These are phyloP conservation scores for Emberiza fucata DNA, from an alignment of 2,113 vertebrate species.

Conservation along the genomic window DNA sequence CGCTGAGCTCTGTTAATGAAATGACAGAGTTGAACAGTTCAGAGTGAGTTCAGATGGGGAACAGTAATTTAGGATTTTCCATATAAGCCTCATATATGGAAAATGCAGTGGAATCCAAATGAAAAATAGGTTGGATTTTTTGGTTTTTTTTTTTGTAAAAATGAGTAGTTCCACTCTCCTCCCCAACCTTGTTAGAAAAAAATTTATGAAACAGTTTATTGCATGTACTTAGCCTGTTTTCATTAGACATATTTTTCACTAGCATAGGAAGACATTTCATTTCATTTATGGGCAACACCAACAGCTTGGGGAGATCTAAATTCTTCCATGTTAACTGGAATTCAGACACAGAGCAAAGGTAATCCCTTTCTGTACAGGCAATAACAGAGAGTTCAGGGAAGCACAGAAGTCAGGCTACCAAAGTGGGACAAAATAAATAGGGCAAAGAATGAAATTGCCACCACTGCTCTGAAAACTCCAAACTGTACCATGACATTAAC, in stretches of 20 bases:
- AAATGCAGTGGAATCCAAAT: neutral
- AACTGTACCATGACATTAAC: neutral
- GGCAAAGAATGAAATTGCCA: neutral
- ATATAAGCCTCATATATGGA: neutral
- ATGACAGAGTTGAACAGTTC: constrained; percentile 33
- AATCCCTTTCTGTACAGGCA: neutral
- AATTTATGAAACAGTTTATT: neutral
- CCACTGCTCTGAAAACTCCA: neutral
- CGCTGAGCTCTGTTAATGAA: constrained; percentile 3
- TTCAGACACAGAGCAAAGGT: neutral
- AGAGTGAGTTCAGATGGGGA: neutral
- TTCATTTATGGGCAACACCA: neutral
- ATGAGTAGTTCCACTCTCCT: neutral
- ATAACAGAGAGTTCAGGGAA: neutral
- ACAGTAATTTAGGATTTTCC: constrained; percentile 12
- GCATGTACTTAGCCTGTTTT: neutral
- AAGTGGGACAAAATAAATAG: neutral
- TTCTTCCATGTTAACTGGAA: neutral
- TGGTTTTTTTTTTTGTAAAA: neutral
- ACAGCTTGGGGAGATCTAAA: neutral
- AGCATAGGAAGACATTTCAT: neutral
- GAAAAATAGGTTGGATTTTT: neutral
- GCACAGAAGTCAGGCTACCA: neutral
- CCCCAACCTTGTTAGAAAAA: neutral
- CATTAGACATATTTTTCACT: neutral